Evolutionary conservation across 2,888 invertebrate species (phyloP).

Genomic region (Rambutsinella grinnellia): DNA sequence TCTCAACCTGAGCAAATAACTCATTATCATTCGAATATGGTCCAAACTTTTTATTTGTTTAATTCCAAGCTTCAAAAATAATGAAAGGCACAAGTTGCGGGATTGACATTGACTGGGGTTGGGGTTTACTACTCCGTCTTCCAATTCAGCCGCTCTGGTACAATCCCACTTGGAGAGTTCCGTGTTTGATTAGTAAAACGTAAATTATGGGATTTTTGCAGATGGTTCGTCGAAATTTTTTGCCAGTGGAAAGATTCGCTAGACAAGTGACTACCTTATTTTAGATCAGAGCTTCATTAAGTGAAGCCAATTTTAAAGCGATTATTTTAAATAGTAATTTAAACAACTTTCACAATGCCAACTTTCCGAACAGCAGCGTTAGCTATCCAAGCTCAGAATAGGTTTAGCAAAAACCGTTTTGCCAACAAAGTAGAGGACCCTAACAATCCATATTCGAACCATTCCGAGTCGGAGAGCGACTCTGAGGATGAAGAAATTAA

Average conservation of each 20-base stretch:
- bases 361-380: conserved; percentile 43
- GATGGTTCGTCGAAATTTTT: too few relatives aligned
- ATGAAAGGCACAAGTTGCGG: not conserved
- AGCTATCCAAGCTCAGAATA: conserved; percentile 45
- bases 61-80: not conserved
- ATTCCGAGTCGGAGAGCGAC: conserved; percentile 38
- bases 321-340: too few relatives aligned
- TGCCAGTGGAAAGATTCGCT: too few relatives aligned
- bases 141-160: too few relatives aligned
- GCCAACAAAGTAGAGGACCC: conserved; percentile 52
- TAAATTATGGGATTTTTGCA: too few relatives aligned
- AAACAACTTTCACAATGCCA: conserved; percentile 33
- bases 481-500: conserved; percentile 41
- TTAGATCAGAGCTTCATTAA: too few relatives aligned
- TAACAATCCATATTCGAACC: conserved; percentile 46
- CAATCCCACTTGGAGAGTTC: not conserved
- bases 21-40: conserved; percentile 8
- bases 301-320: too few relatives aligned
- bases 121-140: not conserved
- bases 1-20: conserved; percentile 36
- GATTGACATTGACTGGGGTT: not conserved
- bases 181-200: not conserved
- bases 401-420: conserved; percentile 40
- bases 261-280: too few relatives aligned
- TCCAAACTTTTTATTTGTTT: too few relatives aligned